These are phyloP conservation scores for Tenodera sinensis DNA, from an alignment of 2,888 invertebrate species.

Conservation along the genomic window DNA sequence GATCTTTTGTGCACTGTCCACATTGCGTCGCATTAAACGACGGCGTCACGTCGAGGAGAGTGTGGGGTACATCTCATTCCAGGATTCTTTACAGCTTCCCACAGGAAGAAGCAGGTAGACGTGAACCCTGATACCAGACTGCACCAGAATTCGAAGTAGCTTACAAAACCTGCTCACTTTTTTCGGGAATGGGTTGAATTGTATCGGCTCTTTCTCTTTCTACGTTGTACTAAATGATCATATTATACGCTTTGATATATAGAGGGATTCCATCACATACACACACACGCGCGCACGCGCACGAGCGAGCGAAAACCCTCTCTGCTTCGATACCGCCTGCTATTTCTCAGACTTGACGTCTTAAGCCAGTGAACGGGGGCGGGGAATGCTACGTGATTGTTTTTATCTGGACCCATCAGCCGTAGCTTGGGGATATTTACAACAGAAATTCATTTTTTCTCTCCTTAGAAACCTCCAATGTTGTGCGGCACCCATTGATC, in stretches of 20 bases:
- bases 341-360: background rate
- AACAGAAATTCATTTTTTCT: background rate
- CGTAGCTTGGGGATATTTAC: background rate
- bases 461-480: background rate
- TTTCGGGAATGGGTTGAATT: too few species aligned
- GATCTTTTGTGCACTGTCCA: background rate
- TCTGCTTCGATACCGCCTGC: background rate
- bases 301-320: too few species aligned
- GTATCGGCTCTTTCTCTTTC: background rate
- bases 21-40: background rate
- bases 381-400: background rate
- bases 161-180: background rate
- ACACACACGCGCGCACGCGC: background rate
- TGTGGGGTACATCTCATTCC: background rate
- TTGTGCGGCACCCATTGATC: background rate
- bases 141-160: background rate
- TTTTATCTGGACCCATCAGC: background rate
- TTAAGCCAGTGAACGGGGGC: background rate
- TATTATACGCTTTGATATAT: background rate
- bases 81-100: background rate
- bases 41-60: background rate
- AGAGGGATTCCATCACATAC: background rate
- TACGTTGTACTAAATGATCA: background rate
- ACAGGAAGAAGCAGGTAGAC: background rate
- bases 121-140: background rate